Base-by-base conservation (phyloP, 2,113 vertebrate species). In the Prolemur simus region DNA sequence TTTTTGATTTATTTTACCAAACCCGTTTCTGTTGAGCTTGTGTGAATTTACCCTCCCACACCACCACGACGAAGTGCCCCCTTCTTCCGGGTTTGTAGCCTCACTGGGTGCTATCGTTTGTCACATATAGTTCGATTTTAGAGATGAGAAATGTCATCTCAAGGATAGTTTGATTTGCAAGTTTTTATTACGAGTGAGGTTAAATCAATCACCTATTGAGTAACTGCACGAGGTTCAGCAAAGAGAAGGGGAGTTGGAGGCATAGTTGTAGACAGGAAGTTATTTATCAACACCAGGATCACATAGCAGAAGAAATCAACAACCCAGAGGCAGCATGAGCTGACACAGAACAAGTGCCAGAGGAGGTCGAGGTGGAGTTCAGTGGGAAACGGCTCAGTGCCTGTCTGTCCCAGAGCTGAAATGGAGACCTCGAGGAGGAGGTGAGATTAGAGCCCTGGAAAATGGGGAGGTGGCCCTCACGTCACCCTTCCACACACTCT, bases 201-300 rank as follows among this genome's bases (percentile, higher is more conserved):
- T 90, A 92, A 87, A 92, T 96, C 91, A 56, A 95, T 97, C 93
- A 80, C 45, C 74, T 68, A 39, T 47, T 54, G 88, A 87, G 49
- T 63, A 81, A 66, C 27, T 12, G 21, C 87, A 89, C 83, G 34
- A 66, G 63, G 69, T 78, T 95, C 27, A 94, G 93, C 12, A 42
- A 76, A 90, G 76, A 77, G 71, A 81, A 89, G 78, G 49, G 8
- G 63, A 39, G 29, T 11, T 17, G 74, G 87, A 82, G 39, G n/a
- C 49, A 37, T 9, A 25, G 63, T 6, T 21, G 45, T 37, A 60
- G 25, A 58, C 0, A 78, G 32, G 21, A 73, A n/a, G 37, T 52
- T 54, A 84, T 52, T 69, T 71, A 29, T 77, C 66, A 85, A 52
- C 81, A n/a, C 6, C 8, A 52, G 88, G 20, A 71, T 42, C 74